Conservation (phyloP, 1,140 invertebrate species). For the Halictus rubicundus region DNA sequence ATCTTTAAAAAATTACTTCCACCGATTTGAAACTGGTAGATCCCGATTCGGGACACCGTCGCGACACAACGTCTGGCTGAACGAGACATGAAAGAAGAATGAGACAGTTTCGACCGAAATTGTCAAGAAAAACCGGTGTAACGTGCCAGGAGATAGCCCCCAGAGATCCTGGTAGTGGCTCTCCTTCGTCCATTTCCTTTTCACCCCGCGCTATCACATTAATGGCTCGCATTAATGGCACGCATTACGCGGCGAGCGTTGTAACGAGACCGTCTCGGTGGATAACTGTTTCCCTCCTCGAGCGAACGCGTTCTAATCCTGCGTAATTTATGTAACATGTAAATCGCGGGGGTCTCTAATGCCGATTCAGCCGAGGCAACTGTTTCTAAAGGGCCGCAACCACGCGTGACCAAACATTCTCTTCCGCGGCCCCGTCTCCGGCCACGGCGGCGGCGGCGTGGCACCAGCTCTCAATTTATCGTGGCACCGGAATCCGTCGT, state of each 20-base stretch:
- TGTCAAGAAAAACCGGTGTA: too few relatives aligned
- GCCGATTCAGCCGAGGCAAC: constrained; percentile 41
- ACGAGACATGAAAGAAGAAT: too few relatives aligned
- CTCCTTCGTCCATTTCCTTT: not conserved
- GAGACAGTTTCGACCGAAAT: too few relatives aligned
- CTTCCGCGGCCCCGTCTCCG: constrained; percentile 65
- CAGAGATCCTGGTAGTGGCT: too few relatives aligned
- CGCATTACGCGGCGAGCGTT: not conserved
- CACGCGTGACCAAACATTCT: constrained; percentile 77
- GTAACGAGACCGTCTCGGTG: not conserved
- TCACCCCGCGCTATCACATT: not conserved
- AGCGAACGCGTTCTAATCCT: not conserved
- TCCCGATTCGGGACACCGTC: too few relatives aligned
- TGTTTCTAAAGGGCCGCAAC: constrained; percentile 70
- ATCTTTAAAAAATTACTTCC: too few relatives aligned
- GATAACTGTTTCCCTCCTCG: constrained; percentile 31
- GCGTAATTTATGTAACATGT: constrained; percentile 50
- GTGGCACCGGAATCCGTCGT: constrained; percentile 51
- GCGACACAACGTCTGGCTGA: too few relatives aligned
- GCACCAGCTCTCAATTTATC: constrained; percentile 45
- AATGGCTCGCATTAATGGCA: not conserved
- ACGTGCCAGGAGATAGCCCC: too few relatives aligned
- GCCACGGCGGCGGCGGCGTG: too few relatives aligned
- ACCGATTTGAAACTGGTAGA: too few relatives aligned
- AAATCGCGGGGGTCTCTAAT: constrained; percentile 42